Percentiles rank a stretch among this genome's conserved stretches.
Conservation (phyloP, 2,888 invertebrate species). For the Zootermopsis nevadensis region DNA sequence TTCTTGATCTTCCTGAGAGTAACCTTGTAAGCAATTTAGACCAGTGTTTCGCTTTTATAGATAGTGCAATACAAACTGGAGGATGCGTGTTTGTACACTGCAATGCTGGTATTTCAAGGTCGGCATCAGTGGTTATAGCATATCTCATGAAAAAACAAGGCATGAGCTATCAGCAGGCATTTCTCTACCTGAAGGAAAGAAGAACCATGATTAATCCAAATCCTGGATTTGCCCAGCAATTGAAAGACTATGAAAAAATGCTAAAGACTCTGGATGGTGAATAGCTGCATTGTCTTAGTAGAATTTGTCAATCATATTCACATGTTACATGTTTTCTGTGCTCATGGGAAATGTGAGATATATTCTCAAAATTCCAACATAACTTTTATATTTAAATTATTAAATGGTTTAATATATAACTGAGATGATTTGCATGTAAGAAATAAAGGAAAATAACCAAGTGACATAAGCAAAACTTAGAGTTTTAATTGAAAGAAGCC, state of each 20-base stretch:
- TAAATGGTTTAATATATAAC: no score
- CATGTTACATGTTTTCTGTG: no score
- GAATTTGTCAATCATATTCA: no score
- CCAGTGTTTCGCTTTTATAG: conserved; percentile 73
- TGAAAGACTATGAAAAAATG: conserved; percentile 58
- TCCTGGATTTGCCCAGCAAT: conserved; percentile 80
- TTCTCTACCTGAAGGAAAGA: conserved; percentile 72
- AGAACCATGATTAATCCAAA: conserved; percentile 83
- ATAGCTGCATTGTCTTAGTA: no score
- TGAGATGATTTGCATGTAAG: no score
- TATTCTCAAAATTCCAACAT: no score
- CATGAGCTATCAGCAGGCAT: conserved; percentile 74
- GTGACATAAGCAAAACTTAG: no score
- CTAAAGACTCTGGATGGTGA: background rate
- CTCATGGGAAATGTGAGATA: no score
- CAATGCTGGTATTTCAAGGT: conserved; percentile 91
- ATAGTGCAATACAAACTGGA: conserved; percentile 63
- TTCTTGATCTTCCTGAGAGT: conserved; percentile 82
- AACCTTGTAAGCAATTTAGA: conserved; percentile 67
- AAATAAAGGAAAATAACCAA: no score
- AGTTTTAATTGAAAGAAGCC: no score
- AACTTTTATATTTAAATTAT: no score
- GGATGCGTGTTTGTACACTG: conserved; percentile 85
- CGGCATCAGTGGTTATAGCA: conserved; percentile 81
- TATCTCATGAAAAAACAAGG: conserved; percentile 77